Conservation (phyloP, 1,140 invertebrate genomes). For the Eciton burchellii region DNA sequence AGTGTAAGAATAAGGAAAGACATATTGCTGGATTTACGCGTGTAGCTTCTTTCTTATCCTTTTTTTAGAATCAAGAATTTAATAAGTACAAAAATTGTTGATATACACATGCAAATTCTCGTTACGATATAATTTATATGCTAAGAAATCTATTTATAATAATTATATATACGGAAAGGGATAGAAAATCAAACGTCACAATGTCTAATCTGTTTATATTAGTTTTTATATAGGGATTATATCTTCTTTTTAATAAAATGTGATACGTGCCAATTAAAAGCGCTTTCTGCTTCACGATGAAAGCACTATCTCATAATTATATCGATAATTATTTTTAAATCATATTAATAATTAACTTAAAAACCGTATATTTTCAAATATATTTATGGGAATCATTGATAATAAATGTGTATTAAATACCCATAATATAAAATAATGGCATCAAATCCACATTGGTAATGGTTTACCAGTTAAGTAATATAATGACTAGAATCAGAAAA, state of each 20-base stretch:
- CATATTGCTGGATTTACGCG: slow-evolving; percentile 1
- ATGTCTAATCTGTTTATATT: slow-evolving; percentile 1
- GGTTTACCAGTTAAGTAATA: background rate
- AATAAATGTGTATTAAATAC: background rate
- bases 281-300: slow-evolving; percentile 8
- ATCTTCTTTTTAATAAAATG: slow-evolving; percentile 19
- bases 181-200: slow-evolving; percentile 26
- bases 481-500: background rate
- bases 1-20: slow-evolving; percentile 29
- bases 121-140: slow-evolving; percentile 25
- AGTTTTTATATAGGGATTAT: slow-evolving; percentile 13
- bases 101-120: slow-evolving; percentile 8
- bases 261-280: slow-evolving; percentile 39
- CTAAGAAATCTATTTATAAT: slow-evolving; percentile 18
- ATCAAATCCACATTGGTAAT: slow-evolving; percentile 9
- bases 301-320: slow-evolving; percentile 3
- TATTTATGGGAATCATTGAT: background rate
- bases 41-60: background rate
- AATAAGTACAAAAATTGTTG: slow-evolving; percentile 30
- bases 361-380: slow-evolving; percentile 16
- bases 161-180: background rate
- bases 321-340: slow-evolving; percentile 5
- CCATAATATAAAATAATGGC: slow-evolving; percentile 14
- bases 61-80: slow-evolving; percentile 23
- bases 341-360: background rate